phyloP scores from a whole-genome alignment of 2,113 vertebrate genomes.

The Cryptotis parvus region DNA sequence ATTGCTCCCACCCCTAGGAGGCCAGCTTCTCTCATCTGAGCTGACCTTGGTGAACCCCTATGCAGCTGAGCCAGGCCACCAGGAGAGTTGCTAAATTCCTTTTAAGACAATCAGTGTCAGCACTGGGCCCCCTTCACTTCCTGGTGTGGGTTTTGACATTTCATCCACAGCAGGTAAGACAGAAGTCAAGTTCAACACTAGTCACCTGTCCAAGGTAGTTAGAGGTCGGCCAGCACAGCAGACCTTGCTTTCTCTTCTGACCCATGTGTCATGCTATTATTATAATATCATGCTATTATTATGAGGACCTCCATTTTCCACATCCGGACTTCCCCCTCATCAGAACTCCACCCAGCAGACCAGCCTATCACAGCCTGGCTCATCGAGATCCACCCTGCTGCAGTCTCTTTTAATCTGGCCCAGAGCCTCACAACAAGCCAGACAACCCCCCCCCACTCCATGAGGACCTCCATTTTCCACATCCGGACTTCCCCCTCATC shows the following conservation, averaged over 20 bases:
- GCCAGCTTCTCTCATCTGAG: not conserved
- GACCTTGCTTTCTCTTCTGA: not conserved
- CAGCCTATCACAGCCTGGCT: too few relatives aligned
- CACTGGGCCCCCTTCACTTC: not conserved
- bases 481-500: too few relatives aligned
- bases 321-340: too few relatives aligned
- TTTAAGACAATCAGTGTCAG: not conserved
- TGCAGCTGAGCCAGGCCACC: fast-evolving
- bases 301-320: too few relatives aligned
- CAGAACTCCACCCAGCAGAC: too few relatives aligned
- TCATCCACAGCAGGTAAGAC: not conserved
- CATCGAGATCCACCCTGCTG: too few relatives aligned
- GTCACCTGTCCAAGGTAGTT: not conserved
- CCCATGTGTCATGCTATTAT: not conserved
- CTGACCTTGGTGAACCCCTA: not conserved
- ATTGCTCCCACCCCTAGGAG: too few relatives aligned
- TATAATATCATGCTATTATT: not conserved
- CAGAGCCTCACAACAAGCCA: too few relatives aligned
- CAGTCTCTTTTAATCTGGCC: too few relatives aligned
- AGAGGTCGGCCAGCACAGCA: not conserved
- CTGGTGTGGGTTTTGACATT: not conserved
- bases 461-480: too few relatives aligned
- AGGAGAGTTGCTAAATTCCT: not conserved
- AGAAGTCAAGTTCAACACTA: not conserved
- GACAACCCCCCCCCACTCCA: too few relatives aligned